Conservation (phyloP, 1,140 invertebrate genomes). For the Drosophila sproati region DNA sequence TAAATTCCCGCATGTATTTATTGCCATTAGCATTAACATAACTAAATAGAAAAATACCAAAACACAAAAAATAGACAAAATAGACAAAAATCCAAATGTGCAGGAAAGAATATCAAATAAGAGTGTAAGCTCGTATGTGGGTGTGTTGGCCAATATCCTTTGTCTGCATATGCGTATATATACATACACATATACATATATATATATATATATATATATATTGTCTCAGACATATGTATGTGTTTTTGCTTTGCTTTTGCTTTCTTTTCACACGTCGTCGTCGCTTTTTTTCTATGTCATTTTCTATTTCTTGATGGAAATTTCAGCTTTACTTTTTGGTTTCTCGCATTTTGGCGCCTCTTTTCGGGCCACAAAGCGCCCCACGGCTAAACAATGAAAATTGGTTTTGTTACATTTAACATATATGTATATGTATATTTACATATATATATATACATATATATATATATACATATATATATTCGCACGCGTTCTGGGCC, state of each 20-base stretch:
- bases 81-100: too few relatives aligned
- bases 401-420: slow-evolving; percentile 78
- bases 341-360: slow-evolving; percentile 50
- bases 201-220: slow-evolving; percentile 14
- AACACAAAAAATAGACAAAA: background rate
- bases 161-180: slow-evolving; percentile 15
- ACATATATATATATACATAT: too few relatives aligned
- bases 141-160: slow-evolving; percentile 10
- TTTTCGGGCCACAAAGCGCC: slow-evolving; percentile 10
- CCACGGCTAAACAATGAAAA: slow-evolving; percentile 81
- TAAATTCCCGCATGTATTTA: slow-evolving; percentile 5
- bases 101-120: background rate
- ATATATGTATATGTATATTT: too few relatives aligned
- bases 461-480: slow-evolving; percentile 19
- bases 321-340: slow-evolving; percentile 72
- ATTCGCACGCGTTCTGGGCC: slow-evolving; percentile 38
- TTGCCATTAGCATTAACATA: slow-evolving; percentile 3
- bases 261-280: slow-evolving; percentile 42
- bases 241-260: slow-evolving; percentile 3
- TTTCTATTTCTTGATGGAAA: slow-evolving; percentile 56
- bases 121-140: slow-evolving; percentile 1
- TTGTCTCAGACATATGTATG: slow-evolving; percentile 13
- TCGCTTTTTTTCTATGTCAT: slow-evolving; percentile 68
- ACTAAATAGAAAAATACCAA: slow-evolving; percentile 8
- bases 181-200: background rate